A percentile compares a stretch with the other conserved stretches of the same genome.
phyloP scores from a whole-genome alignment of 2,113 vertebrate species.

The Pungitius pungitius region DNA sequence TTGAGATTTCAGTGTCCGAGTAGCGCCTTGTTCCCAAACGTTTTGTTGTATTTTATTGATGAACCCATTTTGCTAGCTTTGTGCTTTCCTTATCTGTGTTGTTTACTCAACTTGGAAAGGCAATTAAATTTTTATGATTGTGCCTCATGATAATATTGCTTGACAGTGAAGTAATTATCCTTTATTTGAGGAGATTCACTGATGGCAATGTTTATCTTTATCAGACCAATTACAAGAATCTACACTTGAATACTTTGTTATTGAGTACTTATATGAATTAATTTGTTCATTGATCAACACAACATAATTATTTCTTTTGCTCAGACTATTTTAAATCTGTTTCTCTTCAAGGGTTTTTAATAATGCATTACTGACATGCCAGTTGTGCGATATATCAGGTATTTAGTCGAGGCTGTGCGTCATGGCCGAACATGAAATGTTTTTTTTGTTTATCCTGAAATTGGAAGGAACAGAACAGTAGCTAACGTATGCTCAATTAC shows the following conservation, averaged over 20 bases:
- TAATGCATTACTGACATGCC: conserved; percentile 12
- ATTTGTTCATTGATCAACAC: neutral
- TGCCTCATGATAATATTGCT: neutral
- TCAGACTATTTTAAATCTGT: neutral
- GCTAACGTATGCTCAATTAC: conserved; percentile 28
- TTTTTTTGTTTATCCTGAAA: conserved; percentile 33
- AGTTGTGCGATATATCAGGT: conserved; percentile 33
- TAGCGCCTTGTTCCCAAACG: conserved; percentile 18
- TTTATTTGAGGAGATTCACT: neutral
- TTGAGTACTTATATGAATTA: neutral
- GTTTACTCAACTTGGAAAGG: too few relatives aligned
- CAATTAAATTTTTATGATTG: too few relatives aligned
- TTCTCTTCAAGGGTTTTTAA: neutral
- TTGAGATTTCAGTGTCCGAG: neutral
- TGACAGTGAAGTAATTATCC: neutral
- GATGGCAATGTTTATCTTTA: neutral
- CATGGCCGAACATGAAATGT: conserved; percentile 12
- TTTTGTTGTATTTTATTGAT: conserved; percentile 22
- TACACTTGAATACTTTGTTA: neutral
- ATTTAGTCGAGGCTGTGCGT: conserved; percentile 11
- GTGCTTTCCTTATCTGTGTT: neutral
- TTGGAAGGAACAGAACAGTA: neutral
- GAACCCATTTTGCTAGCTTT: conserved; percentile 9
- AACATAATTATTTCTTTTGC: neutral
- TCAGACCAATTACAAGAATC: neutral